Conservation (phyloP, 2,797 vertebrate species). For the Acrocephalus scirpaceus region DNA sequence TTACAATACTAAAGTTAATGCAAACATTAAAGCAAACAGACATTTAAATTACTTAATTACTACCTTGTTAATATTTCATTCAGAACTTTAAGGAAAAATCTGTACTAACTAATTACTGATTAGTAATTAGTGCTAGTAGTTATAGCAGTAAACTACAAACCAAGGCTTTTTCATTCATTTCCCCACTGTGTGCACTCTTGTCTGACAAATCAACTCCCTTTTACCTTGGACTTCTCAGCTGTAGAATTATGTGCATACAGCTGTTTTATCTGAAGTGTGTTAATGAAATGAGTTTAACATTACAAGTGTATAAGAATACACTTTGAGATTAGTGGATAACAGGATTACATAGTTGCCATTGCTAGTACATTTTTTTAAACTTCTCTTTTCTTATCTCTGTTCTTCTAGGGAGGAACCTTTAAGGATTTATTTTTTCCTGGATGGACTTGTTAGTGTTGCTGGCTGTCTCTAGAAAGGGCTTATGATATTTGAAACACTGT, state of each 20-base stretch:
- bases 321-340: neutral
- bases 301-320: neutral
- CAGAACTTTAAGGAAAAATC: neutral
- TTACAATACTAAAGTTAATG: neutral
- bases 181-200: neutral
- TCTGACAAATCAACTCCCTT: neutral
- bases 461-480: neutral
- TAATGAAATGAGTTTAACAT: neutral
- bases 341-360: neutral
- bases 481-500: neutral
- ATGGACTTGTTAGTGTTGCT: neutral
- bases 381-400: neutral
- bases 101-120: neutral
- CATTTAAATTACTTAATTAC: constrained; percentile 42
- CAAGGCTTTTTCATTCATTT: constrained; percentile 4
- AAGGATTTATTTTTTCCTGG: neutral
- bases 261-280: neutral
- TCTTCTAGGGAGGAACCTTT: neutral
- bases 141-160: neutral
- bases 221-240: neutral
- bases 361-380: neutral
- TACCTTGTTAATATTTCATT: constrained; percentile 54
- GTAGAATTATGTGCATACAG: neutral
- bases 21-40: constrained; percentile 12
- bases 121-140: neutral